Percentiles rank a stretch among this genome's conserved stretches.
Evolutionary conservation across 1,140 invertebrate species (phyloP).

Genomic region (Dufourea novaeangliae): DNA sequence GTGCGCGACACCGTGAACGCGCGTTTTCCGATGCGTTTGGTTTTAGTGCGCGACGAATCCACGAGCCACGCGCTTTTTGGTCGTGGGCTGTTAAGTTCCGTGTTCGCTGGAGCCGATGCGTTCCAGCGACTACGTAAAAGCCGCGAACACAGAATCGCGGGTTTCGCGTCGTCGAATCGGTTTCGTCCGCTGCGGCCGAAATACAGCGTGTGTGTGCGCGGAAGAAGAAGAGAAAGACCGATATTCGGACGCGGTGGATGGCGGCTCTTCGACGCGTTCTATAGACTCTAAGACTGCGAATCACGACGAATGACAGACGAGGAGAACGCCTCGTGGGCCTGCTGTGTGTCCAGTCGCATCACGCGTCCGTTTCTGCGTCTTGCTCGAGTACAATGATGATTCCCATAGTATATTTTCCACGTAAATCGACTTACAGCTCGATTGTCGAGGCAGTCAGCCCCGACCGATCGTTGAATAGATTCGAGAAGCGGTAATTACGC

Average conservation of each 20-base stretch:
- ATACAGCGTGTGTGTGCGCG: not conserved
- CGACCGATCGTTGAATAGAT: slow-evolving; percentile 20
- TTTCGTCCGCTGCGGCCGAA: not conserved
- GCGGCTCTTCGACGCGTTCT: slow-evolving; percentile 14
- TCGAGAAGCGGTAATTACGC: slow-evolving; percentile 68
- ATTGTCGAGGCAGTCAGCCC: slow-evolving; percentile 37
- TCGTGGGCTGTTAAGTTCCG: slow-evolving; percentile 15
- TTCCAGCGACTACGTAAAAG: slow-evolving; percentile 26
- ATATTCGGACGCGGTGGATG: not conserved
- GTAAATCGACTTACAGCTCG: not conserved
- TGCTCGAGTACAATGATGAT: slow-evolving; percentile 22
- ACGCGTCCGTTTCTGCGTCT: not conserved
- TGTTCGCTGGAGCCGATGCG: slow-evolving; percentile 4
- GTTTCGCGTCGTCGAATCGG: not conserved
- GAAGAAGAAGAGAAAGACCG: slow-evolving; percentile 7
- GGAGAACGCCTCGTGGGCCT: slow-evolving; percentile 48
- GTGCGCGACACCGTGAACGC: slow-evolving; percentile 7
- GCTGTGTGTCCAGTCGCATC: not conserved
- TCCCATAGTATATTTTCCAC: slow-evolving; percentile 5
- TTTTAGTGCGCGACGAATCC: slow-evolving; percentile 33
- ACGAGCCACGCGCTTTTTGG: too few species aligned
- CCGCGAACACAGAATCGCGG: slow-evolving; percentile 14
- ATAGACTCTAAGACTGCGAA: slow-evolving; percentile 48
- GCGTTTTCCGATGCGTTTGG: slow-evolving; percentile 16
- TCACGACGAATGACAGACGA: slow-evolving; percentile 50